phyloP scores from a whole-genome alignment of 2,888 invertebrate genomes.

The Clanis bilineata region DNA sequence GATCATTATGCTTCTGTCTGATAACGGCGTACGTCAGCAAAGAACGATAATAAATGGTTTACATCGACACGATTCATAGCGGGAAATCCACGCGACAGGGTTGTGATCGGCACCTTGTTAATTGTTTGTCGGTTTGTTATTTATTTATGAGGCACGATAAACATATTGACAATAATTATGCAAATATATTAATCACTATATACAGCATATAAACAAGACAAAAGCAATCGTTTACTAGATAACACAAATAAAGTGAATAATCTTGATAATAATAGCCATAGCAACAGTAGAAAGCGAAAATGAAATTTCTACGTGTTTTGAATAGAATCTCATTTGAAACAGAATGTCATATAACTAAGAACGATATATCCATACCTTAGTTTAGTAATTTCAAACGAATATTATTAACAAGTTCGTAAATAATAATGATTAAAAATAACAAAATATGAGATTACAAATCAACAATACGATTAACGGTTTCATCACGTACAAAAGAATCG shows the following conservation, averaged over 20 bases:
- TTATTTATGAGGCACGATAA: slow-evolving; percentile 42
- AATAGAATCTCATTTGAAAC: no score
- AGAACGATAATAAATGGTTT: slow-evolving; percentile 78
- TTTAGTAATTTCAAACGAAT: no score
- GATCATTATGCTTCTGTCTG: slow-evolving; percentile 46
- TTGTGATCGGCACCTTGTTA: slow-evolving; percentile 74
- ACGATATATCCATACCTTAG: no score
- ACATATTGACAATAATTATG: slow-evolving; percentile 43
- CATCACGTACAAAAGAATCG: neutral
- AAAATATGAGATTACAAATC: no score
- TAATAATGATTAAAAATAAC: no score
- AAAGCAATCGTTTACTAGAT: neutral
- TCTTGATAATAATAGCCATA: neutral
- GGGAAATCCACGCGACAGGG: slow-evolving; percentile 78
- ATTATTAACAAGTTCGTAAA: no score
- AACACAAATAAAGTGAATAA: neutral
- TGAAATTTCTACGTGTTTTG: no score
- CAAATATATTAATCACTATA: neutral
- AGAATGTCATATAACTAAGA: no score
- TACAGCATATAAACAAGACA: slow-evolving; percentile 1
- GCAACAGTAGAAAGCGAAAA: neutral
- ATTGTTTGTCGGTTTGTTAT: slow-evolving; percentile 66
- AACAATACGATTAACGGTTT: neutral
- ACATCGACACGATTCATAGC: slow-evolving; percentile 74
- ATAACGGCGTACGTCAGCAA: slow-evolving; percentile 65